Conservation (phyloP, 2,888 invertebrate species). For the Perdita meconis region DNA sequence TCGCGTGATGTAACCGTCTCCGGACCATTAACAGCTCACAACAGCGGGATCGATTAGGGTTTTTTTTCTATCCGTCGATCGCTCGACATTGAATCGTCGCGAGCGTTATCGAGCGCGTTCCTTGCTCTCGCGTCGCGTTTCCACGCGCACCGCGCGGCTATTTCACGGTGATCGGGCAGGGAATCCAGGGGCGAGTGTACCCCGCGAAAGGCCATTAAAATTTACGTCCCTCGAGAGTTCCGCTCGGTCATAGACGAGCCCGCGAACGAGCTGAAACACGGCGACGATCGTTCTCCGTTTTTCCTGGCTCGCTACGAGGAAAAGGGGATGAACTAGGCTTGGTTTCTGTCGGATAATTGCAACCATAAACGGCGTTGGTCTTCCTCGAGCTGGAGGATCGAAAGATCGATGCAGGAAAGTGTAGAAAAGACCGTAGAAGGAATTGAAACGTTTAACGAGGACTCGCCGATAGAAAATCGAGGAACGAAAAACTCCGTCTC, state of each 20-base stretch:
- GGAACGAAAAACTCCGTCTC: conserved; percentile 41
- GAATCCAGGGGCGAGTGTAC: conserved; percentile 41
- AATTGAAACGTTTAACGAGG: conserved; percentile 60
- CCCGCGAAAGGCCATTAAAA: conserved; percentile 48
- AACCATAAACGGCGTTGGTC: conserved; percentile 10
- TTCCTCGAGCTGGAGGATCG: not conserved
- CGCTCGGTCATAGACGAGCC: conserved; percentile 17
- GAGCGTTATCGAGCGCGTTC: conserved; percentile 51
- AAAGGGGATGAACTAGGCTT: not conserved
- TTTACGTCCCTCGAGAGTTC: not conserved
- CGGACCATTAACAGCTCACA: conserved; percentile 26
- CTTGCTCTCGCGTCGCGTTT: conserved; percentile 53
- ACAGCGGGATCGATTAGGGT: conserved; percentile 57
- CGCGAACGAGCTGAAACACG: conserved; percentile 1
- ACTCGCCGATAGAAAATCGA: conserved; percentile 16
- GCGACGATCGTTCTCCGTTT: not conserved
- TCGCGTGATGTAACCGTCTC: not conserved
- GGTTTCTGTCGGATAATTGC: conserved; percentile 7
- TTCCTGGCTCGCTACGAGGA: not conserved
- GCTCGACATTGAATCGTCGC: conserved; percentile 37
- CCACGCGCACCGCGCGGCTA: conserved; percentile 45
- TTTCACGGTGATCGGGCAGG: conserved; percentile 61
- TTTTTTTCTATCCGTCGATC: conserved; percentile 40
- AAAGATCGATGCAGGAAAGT: not conserved
- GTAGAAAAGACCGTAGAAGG: not conserved